phyloP scores from a whole-genome alignment of 2,797 vertebrate species.

The Kryptopterus vitreolus region DNA sequence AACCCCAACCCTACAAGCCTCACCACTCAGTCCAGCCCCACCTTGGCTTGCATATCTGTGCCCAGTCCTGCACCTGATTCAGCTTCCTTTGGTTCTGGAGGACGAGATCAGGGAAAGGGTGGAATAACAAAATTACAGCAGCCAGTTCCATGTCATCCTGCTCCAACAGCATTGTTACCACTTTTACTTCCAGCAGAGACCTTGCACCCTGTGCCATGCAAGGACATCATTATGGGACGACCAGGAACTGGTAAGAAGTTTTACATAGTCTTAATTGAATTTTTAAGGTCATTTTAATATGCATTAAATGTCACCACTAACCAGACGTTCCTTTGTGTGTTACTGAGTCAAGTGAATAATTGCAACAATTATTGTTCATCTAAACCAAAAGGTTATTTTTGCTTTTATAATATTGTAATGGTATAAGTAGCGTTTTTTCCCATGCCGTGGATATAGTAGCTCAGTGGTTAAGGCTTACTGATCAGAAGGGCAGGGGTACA shows the following conservation, averaged over 20 bases:
- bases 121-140: constrained; percentile 80
- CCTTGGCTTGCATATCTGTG: constrained; percentile 71
- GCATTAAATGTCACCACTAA: background rate
- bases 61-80: constrained; percentile 65
- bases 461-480: no score
- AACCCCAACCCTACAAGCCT: constrained; percentile 57
- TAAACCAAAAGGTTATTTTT: no score
- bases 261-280: background rate
- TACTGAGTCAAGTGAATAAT: no score
- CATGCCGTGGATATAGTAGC: no score
- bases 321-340: no score
- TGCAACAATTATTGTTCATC: no score
- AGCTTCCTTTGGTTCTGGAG: constrained; percentile 58
- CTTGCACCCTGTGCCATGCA: constrained; percentile 85
- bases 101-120: constrained; percentile 64
- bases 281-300: background rate
- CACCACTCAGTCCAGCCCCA: constrained; percentile 62
- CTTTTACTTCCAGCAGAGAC: constrained; percentile 86
- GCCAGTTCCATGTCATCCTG: constrained; percentile 89
- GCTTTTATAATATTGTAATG: no score
- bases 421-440: no score
- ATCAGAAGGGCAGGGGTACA: no score
- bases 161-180: constrained; percentile 88
- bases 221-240: constrained; percentile 92
- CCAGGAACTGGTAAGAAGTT: constrained; percentile 87